Evolutionary conservation across 2,113 vertebrate species (phyloP).

Genomic region (Ceyx melanurus): DNA sequence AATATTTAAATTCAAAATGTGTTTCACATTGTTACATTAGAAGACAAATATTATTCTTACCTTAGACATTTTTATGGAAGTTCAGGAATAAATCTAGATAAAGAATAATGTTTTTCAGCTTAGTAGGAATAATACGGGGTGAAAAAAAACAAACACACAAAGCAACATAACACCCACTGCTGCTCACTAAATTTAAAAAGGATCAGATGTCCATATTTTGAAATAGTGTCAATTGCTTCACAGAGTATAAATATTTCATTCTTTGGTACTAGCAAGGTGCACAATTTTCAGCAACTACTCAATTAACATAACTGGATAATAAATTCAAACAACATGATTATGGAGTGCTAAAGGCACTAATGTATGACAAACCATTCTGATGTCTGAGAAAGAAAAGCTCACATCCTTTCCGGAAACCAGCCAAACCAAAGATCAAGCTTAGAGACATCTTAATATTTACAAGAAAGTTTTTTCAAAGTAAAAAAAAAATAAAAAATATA

Average conservation of each 20-base stretch:
- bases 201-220: not conserved
- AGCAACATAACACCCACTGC: not conserved
- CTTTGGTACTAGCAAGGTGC: rapidly evolving
- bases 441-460: not conserved
- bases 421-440: not conserved
- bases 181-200: not conserved
- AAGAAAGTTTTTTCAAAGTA: constrained; percentile 13
- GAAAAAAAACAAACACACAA: not conserved
- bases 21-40: not conserved
- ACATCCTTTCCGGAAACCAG: not conserved
- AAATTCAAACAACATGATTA: not conserved
- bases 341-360: not conserved
- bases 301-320: not conserved
- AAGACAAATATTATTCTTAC: constrained; percentile 51
- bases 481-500: not conserved
- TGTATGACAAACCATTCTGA: not conserved
- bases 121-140: not conserved
- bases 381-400: not conserved
- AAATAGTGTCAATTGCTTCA: not conserved
- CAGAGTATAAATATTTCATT: not conserved
- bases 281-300: not conserved
- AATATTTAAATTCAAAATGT: not conserved
- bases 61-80: constrained; percentile 75
- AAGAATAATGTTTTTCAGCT: not conserved
- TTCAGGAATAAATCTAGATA: constrained; percentile 54